Evolutionary conservation across 2,797 vertebrate genomes (phyloP).

Genomic region (Trachurus trachurus): DNA sequence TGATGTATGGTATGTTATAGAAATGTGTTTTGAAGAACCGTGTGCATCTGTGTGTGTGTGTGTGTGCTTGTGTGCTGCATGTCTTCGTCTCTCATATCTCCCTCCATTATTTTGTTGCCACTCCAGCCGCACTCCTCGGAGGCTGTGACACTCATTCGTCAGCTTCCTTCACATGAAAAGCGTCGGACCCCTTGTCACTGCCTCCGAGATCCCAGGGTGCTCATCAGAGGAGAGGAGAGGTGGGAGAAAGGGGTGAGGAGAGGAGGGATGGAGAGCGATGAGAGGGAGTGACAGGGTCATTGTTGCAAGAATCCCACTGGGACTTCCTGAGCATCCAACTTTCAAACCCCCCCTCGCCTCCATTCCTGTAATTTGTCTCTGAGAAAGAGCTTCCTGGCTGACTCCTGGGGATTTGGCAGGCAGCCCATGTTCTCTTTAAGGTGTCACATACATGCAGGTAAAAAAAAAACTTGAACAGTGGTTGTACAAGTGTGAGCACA

Average conservation of each 20-base stretch:
- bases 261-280: constrained; percentile 9
- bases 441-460: constrained; percentile 27
- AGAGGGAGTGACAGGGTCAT: constrained; percentile 61
- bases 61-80: constrained; percentile 23
- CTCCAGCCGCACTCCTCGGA: constrained; percentile 50
- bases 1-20: constrained; percentile 20
- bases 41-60: constrained; percentile 8
- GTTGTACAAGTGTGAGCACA: constrained; percentile 17
- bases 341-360: constrained; percentile 51
- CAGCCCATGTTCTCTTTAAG: constrained; percentile 35
- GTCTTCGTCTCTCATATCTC: constrained; percentile 44
- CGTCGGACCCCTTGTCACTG: constrained; percentile 54
- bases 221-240: constrained; percentile 68
- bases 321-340: constrained; percentile 66
- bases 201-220: constrained; percentile 69
- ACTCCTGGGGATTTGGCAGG: constrained; percentile 51
- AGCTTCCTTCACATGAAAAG: constrained; percentile 72
- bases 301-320: constrained; percentile 69
- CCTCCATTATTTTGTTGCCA: constrained; percentile 63
- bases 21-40: constrained; percentile 25
- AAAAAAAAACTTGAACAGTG: constrained; percentile 18
- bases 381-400: constrained; percentile 17
- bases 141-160: constrained; percentile 67
- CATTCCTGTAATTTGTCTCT: constrained; percentile 64
- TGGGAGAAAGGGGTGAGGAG: constrained; percentile 30